Evolutionary conservation across 1,140 invertebrate species (phyloP).

Genomic region (Macrosteles quadrilineatus): DNA sequence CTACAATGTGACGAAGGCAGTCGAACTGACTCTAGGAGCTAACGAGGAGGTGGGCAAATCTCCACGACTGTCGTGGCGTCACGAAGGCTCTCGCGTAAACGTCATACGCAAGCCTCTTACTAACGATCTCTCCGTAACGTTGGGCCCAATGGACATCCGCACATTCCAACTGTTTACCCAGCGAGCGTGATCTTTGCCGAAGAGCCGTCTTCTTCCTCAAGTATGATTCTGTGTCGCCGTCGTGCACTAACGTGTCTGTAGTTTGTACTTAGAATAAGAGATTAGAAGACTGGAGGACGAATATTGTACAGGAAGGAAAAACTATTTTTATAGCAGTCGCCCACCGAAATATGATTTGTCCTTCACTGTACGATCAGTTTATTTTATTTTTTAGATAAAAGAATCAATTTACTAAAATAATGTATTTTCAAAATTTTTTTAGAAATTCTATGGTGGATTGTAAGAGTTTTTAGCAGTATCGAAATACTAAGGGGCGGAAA

Average conservation of each 20-base stretch:
- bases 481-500: too few species aligned
- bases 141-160: constrained; percentile 39
- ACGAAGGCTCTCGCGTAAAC: constrained; percentile 27
- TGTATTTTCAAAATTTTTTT: too few species aligned
- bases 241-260: background rate
- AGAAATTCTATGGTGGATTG: too few species aligned
- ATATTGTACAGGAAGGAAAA: too few species aligned
- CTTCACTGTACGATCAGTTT: too few species aligned
- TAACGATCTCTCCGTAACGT: constrained; percentile 1
- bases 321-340: too few species aligned
- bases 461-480: too few species aligned
- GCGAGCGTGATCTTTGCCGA: background rate
- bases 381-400: too few species aligned
- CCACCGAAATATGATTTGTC: too few species aligned
- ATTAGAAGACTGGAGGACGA: constrained; percentile 4
- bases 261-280: constrained; percentile 1
- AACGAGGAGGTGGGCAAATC: constrained; percentile 32
- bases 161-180: constrained; percentile 37
- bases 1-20: constrained; percentile 30
- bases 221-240: background rate
- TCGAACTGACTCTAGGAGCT: constrained; percentile 36
- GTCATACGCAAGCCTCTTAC: constrained; percentile 5
- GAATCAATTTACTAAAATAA: too few species aligned
- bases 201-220: too few species aligned
- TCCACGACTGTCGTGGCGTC: constrained; percentile 34